Percentiles rank a stretch among this genome's conserved stretches.
These are phyloP conservation scores for Enteromius mattozi DNA, from an alignment of 2,797 vertebrate species.

Conservation along the genomic window DNA sequence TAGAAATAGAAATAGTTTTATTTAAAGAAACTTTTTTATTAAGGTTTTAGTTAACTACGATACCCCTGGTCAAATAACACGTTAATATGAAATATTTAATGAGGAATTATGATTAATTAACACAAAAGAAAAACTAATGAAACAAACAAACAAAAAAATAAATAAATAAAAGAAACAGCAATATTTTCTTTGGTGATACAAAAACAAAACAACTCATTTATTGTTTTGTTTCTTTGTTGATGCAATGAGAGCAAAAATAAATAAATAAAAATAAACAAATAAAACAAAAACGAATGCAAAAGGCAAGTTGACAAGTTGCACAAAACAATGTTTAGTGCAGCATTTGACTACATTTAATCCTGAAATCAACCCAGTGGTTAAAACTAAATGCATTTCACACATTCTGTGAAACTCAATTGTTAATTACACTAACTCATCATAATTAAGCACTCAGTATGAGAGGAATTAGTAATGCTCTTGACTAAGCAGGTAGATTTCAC, in stretches of 20 bases:
- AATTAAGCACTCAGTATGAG: conserved; percentile 32
- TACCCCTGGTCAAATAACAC: background rate
- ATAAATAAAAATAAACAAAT: background rate
- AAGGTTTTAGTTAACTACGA: background rate
- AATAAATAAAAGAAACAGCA: background rate
- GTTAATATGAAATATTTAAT: background rate
- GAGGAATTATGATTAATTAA: background rate
- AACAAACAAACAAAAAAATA: background rate
- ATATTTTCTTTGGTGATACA: background rate
- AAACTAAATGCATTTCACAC: conserved; percentile 49
- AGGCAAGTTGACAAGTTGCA: background rate
- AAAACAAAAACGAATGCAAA: background rate
- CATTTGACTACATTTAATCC: conserved; percentile 35
- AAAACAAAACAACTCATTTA: background rate
- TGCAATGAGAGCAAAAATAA: background rate
- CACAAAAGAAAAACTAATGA: background rate
- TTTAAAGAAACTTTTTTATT: too few species aligned
- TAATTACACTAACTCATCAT: conserved; percentile 35
- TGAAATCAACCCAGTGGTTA: conserved; percentile 29
- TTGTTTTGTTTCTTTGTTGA: conserved; percentile 22
- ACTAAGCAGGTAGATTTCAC: conserved; percentile 46
- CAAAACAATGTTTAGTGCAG: background rate
- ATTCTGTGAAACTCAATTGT: conserved; percentile 54
- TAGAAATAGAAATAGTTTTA: too few species aligned
- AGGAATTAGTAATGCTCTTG: conserved; percentile 48